Evolutionary conservation across 2,888 invertebrate species (phyloP), one percentile per base, ranked within the genome.

Genomic region (Idaea dimidiata): DNA sequence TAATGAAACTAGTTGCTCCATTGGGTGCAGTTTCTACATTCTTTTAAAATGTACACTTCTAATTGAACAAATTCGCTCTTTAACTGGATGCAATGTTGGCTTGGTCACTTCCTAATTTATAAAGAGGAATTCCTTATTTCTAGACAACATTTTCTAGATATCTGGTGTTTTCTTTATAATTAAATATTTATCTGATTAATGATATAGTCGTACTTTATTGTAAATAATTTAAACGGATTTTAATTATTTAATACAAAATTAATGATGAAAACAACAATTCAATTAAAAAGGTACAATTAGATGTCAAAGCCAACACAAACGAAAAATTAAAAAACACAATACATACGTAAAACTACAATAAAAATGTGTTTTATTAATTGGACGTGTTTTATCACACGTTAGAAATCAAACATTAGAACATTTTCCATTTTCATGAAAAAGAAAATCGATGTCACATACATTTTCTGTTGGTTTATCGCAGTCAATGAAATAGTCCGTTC

Each of bases 401-500:
- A 43, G 43, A 43, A 43, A 43, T 3, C 7, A 43, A 43, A 8
- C 43, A 6, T 6, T 43, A 14, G 1, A 43, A 14, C 10, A 10
- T 43, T 43, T 43, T 43, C 14, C 43, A 43, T 43, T 43, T 43
- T 43, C 43, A 10, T 43, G 43, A 14, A 3, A 24, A 3, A 24
- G 43, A 14, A 43, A 43, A 43, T 14, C 56, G 56, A 61, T 61
- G 32, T 59, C 55, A 56, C 57, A 57, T 63, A 62, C 57, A 60
- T 70, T 78, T 79, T 76, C 79, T 77, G 77, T 73, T 76, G 76
- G 43, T 78, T 77, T 74, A 82, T 80, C 73, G 71, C 68, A 75
- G 71, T 79, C 71, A 79, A 82, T 79, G 83, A 82, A 82, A 84
- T 82, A 81, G 79, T 83, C 75, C 75, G 78, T 75, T 78, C 70